Conservation (phyloP, 2,113 vertebrate genomes). For the Athene noctua region DNA sequence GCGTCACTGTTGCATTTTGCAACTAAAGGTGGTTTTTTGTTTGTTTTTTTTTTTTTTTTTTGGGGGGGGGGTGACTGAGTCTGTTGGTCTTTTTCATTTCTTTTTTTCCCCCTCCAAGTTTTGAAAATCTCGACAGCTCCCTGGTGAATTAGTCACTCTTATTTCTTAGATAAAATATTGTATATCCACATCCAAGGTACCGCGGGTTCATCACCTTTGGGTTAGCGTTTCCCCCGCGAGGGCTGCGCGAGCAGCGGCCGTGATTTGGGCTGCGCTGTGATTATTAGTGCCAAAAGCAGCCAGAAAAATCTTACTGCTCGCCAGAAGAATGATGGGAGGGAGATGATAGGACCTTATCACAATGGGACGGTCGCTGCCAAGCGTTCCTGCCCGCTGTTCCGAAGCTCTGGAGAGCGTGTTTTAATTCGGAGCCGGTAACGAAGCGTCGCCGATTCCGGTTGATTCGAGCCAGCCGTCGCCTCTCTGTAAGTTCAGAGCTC, state of each 20-base stretch:
- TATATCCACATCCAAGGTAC: neutral
- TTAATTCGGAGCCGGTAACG: neutral
- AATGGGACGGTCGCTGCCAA: neutral
- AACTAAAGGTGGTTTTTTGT: neutral
- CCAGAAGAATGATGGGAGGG: neutral
- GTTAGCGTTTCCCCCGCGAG: neutral
- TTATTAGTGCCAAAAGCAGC: neutral
- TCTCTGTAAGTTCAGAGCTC: neutral
- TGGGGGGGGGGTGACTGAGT: no score
- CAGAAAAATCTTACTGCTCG: neutral
- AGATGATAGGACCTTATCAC: fast-evolving
- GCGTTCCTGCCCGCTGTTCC: neutral
- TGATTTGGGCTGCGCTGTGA: neutral
- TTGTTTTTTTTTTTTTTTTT: no score
- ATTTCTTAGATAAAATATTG: neutral
- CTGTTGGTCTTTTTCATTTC: no score
- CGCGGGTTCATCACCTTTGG: fast-evolving
- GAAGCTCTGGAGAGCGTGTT: neutral
- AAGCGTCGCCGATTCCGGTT: neutral
- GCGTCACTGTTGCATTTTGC: neutral
- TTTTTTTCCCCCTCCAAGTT: no score
- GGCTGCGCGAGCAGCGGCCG: neutral
- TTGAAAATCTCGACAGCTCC: neutral
- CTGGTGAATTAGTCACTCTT: fast-evolving
- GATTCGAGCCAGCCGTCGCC: neutral